These are phyloP conservation scores for Pollenia labialis DNA, from an alignment of 2,888 invertebrate species.

Conservation along the genomic window DNA sequence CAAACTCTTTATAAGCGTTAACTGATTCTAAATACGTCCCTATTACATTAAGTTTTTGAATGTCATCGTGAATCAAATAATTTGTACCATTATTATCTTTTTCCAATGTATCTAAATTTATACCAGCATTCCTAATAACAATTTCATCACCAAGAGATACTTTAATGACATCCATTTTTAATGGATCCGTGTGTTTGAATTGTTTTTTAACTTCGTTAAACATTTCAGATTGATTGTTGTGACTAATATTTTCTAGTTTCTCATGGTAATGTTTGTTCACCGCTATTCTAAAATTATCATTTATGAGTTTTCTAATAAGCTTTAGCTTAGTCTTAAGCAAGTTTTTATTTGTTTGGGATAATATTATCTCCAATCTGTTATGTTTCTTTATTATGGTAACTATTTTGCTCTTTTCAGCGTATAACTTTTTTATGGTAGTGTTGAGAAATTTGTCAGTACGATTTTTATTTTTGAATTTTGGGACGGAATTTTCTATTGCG, in stretches of 20 bases:
- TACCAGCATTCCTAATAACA: no score
- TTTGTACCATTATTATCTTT: no score
- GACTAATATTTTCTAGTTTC: conserved; percentile 15
- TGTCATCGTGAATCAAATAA: no score
- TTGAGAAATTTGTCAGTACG: conserved; percentile 3
- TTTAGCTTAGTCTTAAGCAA: conserved; percentile 3
- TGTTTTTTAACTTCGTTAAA: conserved; percentile 30
- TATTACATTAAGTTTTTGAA: no score
- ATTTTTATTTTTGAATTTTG: conserved; percentile 24
- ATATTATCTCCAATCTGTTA: no score
- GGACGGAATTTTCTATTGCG: conserved; percentile 13
- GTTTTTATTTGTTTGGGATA: background rate
- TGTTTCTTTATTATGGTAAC: background rate
- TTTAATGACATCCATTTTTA: no score
- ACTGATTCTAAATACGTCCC: no score
- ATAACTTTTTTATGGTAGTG: conserved; percentile 15
- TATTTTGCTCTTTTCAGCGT: conserved; percentile 24
- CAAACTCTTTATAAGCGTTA: no score
- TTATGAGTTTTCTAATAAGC: conserved; percentile 12
- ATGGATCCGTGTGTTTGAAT: no score
- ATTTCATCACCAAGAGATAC: no score
- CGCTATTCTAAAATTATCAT: background rate
- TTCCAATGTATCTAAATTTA: no score
- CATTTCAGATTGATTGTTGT: conserved; percentile 6
- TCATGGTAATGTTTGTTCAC: conserved; percentile 16